Evolutionary conservation across 1,140 invertebrate species (phyloP), one percentile per base, ranked within the genome.

Genomic region (Zaprionus vittiger): DNA sequence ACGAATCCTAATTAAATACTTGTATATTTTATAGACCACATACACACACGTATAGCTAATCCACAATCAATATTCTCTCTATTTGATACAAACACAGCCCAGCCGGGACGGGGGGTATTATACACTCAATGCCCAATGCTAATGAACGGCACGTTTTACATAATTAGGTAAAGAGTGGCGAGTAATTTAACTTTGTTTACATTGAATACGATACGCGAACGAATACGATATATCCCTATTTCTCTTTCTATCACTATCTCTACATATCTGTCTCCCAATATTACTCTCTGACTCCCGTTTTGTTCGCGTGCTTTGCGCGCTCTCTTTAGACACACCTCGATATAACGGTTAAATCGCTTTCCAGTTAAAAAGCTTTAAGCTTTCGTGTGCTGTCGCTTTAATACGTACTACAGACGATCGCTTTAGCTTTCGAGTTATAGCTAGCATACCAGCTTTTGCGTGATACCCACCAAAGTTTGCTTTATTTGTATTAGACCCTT

Each of bases 141-240:
- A 89, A 90, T 92, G 83, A 92, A 92, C 74, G 91, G 91, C 90
- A 92, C 87, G 63, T 91, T 92, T 85, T 92, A 92, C 76, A 87
- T 92, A 77, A 92, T 92, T 92, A 92, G 91, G 91, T 92, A 92
- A 91, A 80, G 65, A 79, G 79, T 65, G 79, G 79, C 67, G 73
- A 73, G 54, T 44, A 57, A 49, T 64, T 64, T 41, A 47, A 68
- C 37, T 55, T 73, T 70, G 47, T 70, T 63, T 67, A 65, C 62
- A 67, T 54, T 67, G 12, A 67, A 70, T 63, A 41, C 56, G 17
- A 12, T 56, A 56, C 54, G 24, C 31, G 5, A 7, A 56, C 54
- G 24, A 55, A 5, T 60, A 73, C 52, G 57, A 56, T 66, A 68
- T 57, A 54, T 17, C 38, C 17, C 37, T 20, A 24, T 62, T 31